These are phyloP conservation scores for Hanleya hanleyi DNA, from an alignment of 2,888 invertebrate genomes.

Conservation along the genomic window DNA sequence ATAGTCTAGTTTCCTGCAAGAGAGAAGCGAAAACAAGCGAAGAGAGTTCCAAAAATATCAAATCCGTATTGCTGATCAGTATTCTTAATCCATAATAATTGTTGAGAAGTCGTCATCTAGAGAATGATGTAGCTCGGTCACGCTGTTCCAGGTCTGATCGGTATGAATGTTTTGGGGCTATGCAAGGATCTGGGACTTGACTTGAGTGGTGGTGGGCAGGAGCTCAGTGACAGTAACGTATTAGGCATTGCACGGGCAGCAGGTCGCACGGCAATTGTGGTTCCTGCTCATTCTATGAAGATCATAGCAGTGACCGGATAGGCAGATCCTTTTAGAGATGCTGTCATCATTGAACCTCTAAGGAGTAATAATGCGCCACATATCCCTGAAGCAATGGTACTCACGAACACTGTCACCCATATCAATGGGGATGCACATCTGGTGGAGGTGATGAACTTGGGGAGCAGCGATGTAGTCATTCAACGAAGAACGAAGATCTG, in stretches of 20 bases:
- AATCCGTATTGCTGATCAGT: too few relatives aligned
- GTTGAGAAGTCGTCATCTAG: too few relatives aligned
- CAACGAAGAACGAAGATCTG: too few relatives aligned
- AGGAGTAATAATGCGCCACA: background rate
- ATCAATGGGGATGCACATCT: too few relatives aligned
- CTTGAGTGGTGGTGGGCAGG: background rate
- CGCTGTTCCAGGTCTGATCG: background rate
- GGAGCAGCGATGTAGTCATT: too few relatives aligned
- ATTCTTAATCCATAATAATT: too few relatives aligned
- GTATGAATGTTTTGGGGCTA: background rate
- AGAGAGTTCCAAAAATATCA: too few relatives aligned
- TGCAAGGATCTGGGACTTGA: background rate
- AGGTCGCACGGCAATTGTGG: background rate
- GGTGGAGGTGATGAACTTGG: too few relatives aligned
- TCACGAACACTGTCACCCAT: background rate
- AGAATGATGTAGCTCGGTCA: too few relatives aligned
- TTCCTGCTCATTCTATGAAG: background rate
- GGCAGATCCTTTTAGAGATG: background rate
- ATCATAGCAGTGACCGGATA: background rate
- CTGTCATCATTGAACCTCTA: background rate
- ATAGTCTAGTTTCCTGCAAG: too few relatives aligned
- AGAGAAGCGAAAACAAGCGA: too few relatives aligned
- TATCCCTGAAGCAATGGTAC: background rate
- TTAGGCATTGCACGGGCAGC: slow-evolving; percentile 72
- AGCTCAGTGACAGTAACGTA: too few relatives aligned